Evolutionary conservation across 92 coral and sea anemone genomes (phyloP).

Genomic region (Palythoa grandiflora): DNA sequence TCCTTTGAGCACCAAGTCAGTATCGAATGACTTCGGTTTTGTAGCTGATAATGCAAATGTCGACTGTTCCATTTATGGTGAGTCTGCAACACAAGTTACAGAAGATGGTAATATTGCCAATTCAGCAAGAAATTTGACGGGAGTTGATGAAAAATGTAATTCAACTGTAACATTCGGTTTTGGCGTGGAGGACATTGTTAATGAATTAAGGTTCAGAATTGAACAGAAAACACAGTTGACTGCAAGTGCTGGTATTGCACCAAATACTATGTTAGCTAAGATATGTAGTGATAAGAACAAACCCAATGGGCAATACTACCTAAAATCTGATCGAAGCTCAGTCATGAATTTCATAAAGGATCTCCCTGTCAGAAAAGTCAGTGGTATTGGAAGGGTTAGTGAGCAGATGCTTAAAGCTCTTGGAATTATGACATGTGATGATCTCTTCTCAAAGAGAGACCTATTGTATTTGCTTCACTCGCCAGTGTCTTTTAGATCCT

Average conservation of each 20-base stretch:
- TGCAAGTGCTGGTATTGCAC: conserved; percentile 99
- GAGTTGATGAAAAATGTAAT: background rate
- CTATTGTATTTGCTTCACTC: conserved; percentile 84
- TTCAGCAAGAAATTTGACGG: background rate
- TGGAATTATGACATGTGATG: conserved; percentile 79
- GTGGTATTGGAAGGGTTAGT: conserved; percentile 95
- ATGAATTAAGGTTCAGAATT: conserved; percentile 85
- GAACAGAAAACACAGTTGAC: conserved; percentile 90
- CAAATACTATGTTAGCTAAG: conserved; percentile 94
- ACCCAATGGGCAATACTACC: conserved; percentile 95
- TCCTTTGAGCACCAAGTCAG: background rate
- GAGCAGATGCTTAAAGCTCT: conserved; percentile 96
- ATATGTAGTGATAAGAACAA: conserved; percentile 95
- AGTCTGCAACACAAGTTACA: background rate
- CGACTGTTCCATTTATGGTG: background rate
- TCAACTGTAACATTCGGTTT: conserved; percentile 65
- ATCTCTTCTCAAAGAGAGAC: conserved; percentile 76
- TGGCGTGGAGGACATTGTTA: conserved; percentile 83
- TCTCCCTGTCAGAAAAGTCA: conserved; percentile 87
- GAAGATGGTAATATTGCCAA: background rate
- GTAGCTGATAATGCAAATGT: background rate
- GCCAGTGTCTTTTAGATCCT: conserved; percentile 75
- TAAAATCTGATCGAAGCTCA: conserved; percentile 73
- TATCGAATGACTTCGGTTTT: background rate
- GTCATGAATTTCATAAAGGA: conserved; percentile 74